A percentile compares a stretch with the other conserved stretches of the same genome.
Evolutionary conservation across 2,113 vertebrate genomes (phyloP).

Genomic region (Hystrix cristata): DNA sequence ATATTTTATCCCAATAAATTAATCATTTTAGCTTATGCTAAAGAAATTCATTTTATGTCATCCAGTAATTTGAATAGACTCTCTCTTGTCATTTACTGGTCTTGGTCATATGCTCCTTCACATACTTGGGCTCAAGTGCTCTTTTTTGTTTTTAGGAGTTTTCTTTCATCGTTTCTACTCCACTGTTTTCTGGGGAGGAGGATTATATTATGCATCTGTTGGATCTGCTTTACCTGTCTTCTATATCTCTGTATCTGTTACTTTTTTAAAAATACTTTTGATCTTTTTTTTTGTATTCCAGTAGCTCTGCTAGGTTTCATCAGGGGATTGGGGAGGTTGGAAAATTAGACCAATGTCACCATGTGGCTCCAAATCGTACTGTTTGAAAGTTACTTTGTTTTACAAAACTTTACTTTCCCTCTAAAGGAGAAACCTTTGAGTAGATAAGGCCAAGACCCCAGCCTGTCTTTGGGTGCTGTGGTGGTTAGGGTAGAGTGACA

Average conservation of each 20-base stretch:
- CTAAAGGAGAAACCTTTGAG: background rate
- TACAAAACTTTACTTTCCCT: background rate
- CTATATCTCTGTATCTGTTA: background rate
- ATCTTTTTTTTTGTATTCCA: background rate
- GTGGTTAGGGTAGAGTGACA: background rate
- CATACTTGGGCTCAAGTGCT: background rate
- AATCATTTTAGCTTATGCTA: background rate
- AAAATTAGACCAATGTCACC: background rate
- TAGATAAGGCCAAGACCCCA: background rate
- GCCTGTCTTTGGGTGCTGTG: background rate
- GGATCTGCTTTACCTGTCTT: background rate
- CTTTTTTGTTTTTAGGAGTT: background rate
- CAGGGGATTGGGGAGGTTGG: background rate
- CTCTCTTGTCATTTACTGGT: background rate
- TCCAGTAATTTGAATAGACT: background rate
- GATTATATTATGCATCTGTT: background rate
- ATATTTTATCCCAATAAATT: background rate
- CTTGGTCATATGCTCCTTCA: background rate
- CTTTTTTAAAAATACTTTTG: background rate
- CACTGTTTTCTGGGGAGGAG: fast-evolving
- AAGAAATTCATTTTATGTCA: background rate
- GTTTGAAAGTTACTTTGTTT: conserved; percentile 15
- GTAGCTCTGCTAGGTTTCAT: background rate
- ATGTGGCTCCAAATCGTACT: background rate
- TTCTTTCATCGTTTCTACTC: background rate